phyloP scores from a whole-genome alignment of 2,797 vertebrate genomes.

The Scolopax rusticola region DNA sequence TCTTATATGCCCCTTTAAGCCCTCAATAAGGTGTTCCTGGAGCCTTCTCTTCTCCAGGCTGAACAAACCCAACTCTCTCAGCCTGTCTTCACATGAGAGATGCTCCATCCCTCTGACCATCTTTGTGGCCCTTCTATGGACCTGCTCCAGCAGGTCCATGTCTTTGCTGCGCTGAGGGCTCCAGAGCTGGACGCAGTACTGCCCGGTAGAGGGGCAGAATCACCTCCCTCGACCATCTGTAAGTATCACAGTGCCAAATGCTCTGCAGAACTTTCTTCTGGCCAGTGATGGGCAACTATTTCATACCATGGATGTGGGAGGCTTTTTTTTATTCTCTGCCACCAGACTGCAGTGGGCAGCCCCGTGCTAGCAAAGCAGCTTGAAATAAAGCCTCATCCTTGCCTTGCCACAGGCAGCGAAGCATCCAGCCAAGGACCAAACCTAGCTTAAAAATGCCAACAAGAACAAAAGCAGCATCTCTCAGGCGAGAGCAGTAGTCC shows the following conservation, averaged over 20 bases:
- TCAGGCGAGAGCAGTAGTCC: not conserved
- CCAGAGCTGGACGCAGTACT: not conserved
- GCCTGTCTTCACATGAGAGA: accelerated
- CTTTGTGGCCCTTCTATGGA: not conserved
- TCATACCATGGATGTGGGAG: not conserved
- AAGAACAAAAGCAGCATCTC: not conserved
- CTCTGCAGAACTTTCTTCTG: not conserved
- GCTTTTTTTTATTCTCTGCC: not conserved
- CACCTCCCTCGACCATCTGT: not conserved
- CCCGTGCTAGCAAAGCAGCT: not conserved
- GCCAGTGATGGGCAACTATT: not conserved
- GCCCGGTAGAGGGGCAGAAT: not conserved
- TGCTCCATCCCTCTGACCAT: not conserved
- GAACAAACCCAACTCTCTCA: not conserved
- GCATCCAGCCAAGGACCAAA: not conserved
- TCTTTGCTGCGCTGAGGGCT: not conserved
- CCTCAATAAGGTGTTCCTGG: not conserved
- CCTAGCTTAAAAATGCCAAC: not conserved
- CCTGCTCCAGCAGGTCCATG: not conserved
- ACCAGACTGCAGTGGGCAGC: not conserved
- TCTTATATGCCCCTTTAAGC: not conserved
- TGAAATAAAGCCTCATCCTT: not conserved
- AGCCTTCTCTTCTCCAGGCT: not conserved
- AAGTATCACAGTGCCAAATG: not conserved
- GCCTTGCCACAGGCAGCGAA: not conserved